Percentiles rank a stretch among this genome's conserved stretches.
phyloP scores from a whole-genome alignment of 2,113 vertebrate species.

The Calcarius ornatus region DNA sequence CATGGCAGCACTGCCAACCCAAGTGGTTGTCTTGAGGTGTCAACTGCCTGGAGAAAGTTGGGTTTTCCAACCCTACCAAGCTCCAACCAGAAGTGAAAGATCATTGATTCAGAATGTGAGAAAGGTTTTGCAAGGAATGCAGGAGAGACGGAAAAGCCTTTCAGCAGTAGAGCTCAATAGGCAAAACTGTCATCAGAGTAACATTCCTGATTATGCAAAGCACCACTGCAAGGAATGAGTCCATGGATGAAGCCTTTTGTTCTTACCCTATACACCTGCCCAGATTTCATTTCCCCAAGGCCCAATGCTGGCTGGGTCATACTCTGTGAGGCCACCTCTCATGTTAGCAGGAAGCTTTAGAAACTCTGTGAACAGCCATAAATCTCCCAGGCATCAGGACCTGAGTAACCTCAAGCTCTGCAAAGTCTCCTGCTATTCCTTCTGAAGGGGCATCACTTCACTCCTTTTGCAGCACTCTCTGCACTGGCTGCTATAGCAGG shows the following conservation, averaged over 20 bases:
- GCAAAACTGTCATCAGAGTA: neutral
- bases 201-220: neutral
- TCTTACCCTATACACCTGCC: neutral
- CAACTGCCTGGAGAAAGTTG: neutral
- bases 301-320: neutral
- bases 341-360: neutral
- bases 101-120: neutral
- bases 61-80: neutral
- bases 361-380: neutral
- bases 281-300: neutral
- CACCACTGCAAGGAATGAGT: neutral
- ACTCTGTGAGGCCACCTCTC: neutral
- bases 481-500: neutral
- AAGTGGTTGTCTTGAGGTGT: neutral
- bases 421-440: neutral
- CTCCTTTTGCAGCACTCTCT: neutral
- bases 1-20: neutral
- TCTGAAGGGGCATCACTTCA: neutral
- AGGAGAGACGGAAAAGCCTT: neutral
- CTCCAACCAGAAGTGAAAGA: neutral
- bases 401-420: neutral
- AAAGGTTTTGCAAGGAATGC: neutral
- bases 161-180: neutral
- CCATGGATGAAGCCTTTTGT: neutral
- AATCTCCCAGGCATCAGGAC: neutral